Conservation (phyloP, 1,140 invertebrate genomes). For the Drosophila pectinifera region DNA sequence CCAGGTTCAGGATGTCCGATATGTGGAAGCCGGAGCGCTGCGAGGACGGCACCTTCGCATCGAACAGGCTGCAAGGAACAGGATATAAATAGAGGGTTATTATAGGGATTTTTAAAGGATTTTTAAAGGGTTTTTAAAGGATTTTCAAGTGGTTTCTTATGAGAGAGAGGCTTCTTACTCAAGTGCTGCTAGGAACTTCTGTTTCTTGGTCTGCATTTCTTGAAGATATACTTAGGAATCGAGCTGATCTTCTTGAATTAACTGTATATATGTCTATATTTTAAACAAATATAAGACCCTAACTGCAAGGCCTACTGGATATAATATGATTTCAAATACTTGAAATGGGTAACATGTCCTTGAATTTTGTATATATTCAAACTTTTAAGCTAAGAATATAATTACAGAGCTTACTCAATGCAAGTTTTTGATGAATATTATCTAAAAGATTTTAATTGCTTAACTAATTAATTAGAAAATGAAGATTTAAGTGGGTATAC, state of each 20-base stretch:
- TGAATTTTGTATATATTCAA: too few species aligned
- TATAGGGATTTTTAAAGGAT: too few species aligned
- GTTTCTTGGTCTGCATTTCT: not conserved
- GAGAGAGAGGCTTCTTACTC: not conserved
- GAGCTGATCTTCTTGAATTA: not conserved
- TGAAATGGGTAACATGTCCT: too few species aligned
- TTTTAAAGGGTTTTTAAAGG: too few species aligned
- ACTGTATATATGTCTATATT: too few species aligned
- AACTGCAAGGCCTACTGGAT: not conserved
- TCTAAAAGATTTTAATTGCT: too few species aligned
- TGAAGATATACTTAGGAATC: too few species aligned
- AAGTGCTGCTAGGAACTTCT: not conserved
- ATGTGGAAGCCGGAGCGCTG: constrained; percentile 90
- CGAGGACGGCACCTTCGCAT: constrained; percentile 81
- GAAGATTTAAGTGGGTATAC: too few species aligned
- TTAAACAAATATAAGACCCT: too few species aligned
- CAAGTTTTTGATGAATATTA: too few species aligned
- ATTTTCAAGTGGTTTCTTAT: not conserved
- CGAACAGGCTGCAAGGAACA: constrained; percentile 76
- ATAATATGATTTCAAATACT: not conserved
- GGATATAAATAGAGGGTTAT: not conserved
- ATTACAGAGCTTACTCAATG: not conserved
- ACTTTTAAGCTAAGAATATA: not conserved
- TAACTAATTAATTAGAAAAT: too few species aligned
- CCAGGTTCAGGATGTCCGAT: constrained; percentile 90